Conservation (phyloP, 2,888 invertebrate genomes). For the Dynastes hyllus region DNA sequence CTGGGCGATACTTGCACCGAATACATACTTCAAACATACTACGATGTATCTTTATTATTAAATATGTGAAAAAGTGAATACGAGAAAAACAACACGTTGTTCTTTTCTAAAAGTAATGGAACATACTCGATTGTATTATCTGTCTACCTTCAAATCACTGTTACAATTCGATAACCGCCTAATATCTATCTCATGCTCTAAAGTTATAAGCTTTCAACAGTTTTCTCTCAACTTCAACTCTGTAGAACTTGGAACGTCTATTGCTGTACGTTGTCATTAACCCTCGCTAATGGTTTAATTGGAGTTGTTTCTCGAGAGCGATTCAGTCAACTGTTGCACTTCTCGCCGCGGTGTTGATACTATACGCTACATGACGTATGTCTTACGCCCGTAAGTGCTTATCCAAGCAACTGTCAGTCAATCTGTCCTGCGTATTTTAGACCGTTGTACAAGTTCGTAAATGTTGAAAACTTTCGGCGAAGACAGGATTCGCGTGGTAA, state of each 20-base stretch:
- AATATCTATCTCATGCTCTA: background rate
- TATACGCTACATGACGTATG: conserved; percentile 44
- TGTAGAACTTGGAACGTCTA: conserved; percentile 11
- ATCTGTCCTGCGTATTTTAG: conserved; percentile 45
- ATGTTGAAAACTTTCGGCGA: conserved; percentile 14
- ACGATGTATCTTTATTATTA: too few species aligned
- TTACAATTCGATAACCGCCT: background rate
- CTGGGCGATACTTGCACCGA: too few species aligned
- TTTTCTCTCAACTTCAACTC: conserved; percentile 3
- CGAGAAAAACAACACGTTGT: too few species aligned
- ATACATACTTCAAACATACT: too few species aligned
- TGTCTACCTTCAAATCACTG: background rate
- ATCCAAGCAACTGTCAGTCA: conserved; percentile 52
- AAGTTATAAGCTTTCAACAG: background rate
- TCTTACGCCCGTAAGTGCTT: conserved; percentile 48
- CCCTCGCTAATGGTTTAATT: conserved; percentile 32
- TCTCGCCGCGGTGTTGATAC: conserved; percentile 25
- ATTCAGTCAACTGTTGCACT: conserved; percentile 53
- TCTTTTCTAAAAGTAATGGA: too few species aligned
- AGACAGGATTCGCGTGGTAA: background rate
- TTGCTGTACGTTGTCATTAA: conserved; percentile 17
- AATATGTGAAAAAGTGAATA: too few species aligned
- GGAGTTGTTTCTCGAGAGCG: conserved; percentile 30
- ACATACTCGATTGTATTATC: too few species aligned
- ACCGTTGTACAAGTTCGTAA: conserved; percentile 1